Evolutionary conservation across 2,888 invertebrate genomes (phyloP), one percentile per base, ranked within the genome.

Genomic region (Acleris laterana): DNA sequence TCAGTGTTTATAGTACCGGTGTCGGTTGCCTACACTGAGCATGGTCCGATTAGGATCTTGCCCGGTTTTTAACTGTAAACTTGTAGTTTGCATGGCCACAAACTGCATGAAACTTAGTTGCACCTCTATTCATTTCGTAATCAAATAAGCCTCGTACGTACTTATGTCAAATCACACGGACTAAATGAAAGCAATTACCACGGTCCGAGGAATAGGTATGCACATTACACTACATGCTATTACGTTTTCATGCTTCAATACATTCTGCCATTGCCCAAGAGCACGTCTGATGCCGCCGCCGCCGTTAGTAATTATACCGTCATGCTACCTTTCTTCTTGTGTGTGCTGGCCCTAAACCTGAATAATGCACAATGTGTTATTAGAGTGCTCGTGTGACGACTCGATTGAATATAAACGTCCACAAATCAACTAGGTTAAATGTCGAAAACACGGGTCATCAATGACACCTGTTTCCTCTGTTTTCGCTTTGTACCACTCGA

Each of bases 221-320:
- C 75, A 76, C 75, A 77, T 74, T 76, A 75, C 72, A 72, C 72
- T 73, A 77, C 73, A 75, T 71, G 77, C 80, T 76, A 85, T 85
- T 86, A 85, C 78, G 82, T 84, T 85, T 84, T 83, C 80, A 85
- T 80, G 86, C 76, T 82, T 72, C 71, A 74, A 71, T 69, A 76
- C 76, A 68, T 76, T 71, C 59, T 38, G 48, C 75, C 72, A 74
- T 82, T 83, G 79, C 82, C 76, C 77, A 82, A 83, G 79, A 71
- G 69, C 69, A 70, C 70, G 74, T 73, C 71, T 70, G 71, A 68
- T 72, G 71, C 71, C 66, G 51, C 52, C 59, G 48, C 42, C 59
- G 46, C 46, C 53, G 25, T 25, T 25, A 53, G 59, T 64, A 49
- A 64, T 59, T 59, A 53, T 52, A 48, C 46, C 58, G 61, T 61